Percentiles rank a stretch among this genome's conserved stretches.
Conservation (phyloP, 1,140 invertebrate genomes). For the Drosophila elegans region DNA sequence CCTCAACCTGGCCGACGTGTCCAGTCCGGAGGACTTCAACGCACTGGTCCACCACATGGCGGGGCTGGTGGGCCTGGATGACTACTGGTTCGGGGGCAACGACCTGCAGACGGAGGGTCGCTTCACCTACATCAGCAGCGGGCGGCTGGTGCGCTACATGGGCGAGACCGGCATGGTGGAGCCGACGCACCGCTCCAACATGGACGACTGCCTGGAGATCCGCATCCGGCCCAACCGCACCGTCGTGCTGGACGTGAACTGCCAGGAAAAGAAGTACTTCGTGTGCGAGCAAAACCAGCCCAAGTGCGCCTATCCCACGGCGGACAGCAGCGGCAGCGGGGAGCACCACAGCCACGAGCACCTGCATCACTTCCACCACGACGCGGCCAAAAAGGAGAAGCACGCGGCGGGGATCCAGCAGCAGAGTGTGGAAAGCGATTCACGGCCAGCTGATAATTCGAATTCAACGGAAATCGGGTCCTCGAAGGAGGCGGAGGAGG, state of each 20-base stretch:
- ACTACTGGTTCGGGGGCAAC: conserved; percentile 68
- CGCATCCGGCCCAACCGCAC: conserved; percentile 46
- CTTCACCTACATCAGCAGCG: conserved; percentile 62
- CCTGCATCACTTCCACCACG: conserved; percentile 73
- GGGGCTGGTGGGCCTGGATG: conserved; percentile 36
- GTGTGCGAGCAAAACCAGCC: conserved; percentile 31
- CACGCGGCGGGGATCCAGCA: background rate
- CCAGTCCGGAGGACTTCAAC: conserved; percentile 33
- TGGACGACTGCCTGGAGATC: conserved; percentile 66
- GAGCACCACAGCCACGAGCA: conserved; percentile 65
- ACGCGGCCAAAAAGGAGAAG: conserved; percentile 29
- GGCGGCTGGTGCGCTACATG: conserved; percentile 30
- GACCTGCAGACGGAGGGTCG: conserved; percentile 57
- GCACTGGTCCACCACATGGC: conserved; percentile 26
- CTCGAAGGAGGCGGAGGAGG: background rate
- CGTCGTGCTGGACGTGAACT: conserved; percentile 59
- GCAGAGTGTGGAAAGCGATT: conserved; percentile 51
- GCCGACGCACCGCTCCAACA: conserved; percentile 48
- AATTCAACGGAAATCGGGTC: conserved; percentile 53
- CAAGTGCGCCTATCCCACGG: conserved; percentile 43
- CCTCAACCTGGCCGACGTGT: conserved; percentile 87
- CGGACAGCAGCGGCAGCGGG: background rate
- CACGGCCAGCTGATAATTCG: conserved; percentile 62
- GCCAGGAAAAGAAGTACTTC: conserved; percentile 58
- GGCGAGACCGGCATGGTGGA: conserved; percentile 26